Percentiles rank a stretch among this genome's conserved stretches.
phyloP scores from a whole-genome alignment of 2,797 vertebrate genomes.

The Lepus townsendii region DNA sequence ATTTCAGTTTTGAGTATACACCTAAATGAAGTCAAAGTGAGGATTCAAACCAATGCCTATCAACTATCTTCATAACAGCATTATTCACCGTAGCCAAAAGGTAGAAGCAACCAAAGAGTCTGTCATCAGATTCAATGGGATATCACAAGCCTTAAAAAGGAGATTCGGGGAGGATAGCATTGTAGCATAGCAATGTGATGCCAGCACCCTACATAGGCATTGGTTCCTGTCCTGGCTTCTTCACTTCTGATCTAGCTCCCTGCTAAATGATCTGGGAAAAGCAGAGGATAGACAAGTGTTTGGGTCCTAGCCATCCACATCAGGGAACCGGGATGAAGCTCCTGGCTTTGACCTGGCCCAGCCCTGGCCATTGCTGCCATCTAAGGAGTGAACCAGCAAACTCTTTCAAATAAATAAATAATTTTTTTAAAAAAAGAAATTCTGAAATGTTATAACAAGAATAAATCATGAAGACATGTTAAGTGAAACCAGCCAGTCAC shows the following conservation, averaged over 20 bases:
- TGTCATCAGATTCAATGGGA: background rate
- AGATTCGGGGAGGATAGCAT: too few species aligned
- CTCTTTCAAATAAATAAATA: too few species aligned
- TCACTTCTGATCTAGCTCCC: background rate
- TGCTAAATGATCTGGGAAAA: background rate
- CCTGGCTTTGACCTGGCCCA: too few species aligned
- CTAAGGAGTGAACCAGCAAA: too few species aligned
- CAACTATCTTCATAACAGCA: background rate
- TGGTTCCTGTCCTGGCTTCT: too few species aligned
- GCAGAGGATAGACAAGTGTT: too few species aligned
- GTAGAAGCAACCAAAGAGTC: background rate
- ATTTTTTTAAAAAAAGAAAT: too few species aligned
- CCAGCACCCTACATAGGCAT: too few species aligned
- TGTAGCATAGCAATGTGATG: too few species aligned
- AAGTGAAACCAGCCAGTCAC: conserved; percentile 25
- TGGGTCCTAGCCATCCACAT: too few species aligned
- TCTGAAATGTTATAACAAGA: background rate
- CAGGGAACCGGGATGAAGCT: too few species aligned
- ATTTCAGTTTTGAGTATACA: background rate
- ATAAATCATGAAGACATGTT: background rate
- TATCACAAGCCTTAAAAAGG: background rate
- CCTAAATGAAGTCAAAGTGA: background rate
- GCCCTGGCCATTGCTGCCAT: too few species aligned
- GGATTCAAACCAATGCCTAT: background rate
- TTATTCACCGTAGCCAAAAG: conserved; percentile 3